Base-by-base conservation (phyloP, 2,797 vertebrate species). In the Gobionotothen gibberifrons region DNA sequence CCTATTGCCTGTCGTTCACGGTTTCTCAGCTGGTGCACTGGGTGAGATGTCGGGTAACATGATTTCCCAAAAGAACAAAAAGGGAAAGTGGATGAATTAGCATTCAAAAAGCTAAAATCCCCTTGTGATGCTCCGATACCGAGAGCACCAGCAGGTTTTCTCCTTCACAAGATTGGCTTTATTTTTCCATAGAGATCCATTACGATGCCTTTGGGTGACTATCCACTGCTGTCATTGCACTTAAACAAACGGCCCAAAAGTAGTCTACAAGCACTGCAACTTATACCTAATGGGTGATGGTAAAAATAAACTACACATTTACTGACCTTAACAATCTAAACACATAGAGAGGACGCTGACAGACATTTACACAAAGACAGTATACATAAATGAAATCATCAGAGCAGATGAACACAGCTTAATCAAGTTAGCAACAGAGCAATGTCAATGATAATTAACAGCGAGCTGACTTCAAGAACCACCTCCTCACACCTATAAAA, bases 41-140 rank as follows among this genome's bases (percentile, higher is more conserved):
- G 78, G 77, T 81, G 79, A 85, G 72, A 85, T 76, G 87, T 84
- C 74, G 78, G 76, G 79, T 80, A 85, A 84, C 84, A 78, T 90
- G 88, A 93, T 93, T 91, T 92, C 90, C 92, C 90, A 68, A 78
- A 72, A 85, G 90, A 89, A 89, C 81, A 84, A 87, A 77, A 73
- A 79, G 81, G 72, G 74, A 84, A 88, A 87, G 87, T 89, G 87
- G 89, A 83, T 79, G 83, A 89, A 93, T 92, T 92, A 90, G 88
- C 85, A 93, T 92, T 88, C 84, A 84, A 82, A 91, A 90, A 77
- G 85, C 80, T 90, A 86, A 92, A 89, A 92, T 83, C 80, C 92
- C 85, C 87, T 84, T 77, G 90, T 69, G 88, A 81, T 59, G 68
- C 72, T 76, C 43, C 67, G 72, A 40, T 60, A 79, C 78, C 69